phyloP scores from a whole-genome alignment of 2,888 invertebrate species.

The Ellobium chinense region DNA sequence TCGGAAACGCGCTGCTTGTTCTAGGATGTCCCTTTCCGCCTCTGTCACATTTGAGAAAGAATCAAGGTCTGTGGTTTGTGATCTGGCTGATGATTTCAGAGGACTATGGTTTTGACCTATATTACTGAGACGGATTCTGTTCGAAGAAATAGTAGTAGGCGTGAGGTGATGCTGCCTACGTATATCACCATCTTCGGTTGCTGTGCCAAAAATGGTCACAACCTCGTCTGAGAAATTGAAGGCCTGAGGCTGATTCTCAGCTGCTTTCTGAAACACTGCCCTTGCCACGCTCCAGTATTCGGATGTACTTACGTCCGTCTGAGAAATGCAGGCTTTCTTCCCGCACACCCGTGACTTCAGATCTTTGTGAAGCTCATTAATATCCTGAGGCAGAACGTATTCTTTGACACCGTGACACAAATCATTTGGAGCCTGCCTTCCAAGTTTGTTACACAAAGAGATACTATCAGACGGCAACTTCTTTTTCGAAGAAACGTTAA shows the following conservation, averaged over 20 bases:
- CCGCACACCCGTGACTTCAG: background rate
- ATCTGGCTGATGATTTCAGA: background rate
- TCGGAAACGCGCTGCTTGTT: background rate
- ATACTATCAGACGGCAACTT: background rate
- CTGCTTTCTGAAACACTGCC: conserved; percentile 10
- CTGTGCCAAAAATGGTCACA: background rate
- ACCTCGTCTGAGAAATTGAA: background rate
- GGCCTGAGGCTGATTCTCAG: background rate
- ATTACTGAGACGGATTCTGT: background rate
- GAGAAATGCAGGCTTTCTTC: background rate
- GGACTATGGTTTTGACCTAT: background rate
- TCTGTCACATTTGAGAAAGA: background rate
- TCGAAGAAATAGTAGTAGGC: background rate
- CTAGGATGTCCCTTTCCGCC: background rate
- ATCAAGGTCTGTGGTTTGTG: background rate
- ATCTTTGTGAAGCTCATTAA: background rate
- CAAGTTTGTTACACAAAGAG: background rate
- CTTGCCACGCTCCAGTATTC: conserved; percentile 4
- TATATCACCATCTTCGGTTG: background rate
- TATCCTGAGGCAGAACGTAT: conserved; percentile 9
- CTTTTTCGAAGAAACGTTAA: background rate
- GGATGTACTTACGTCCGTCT: background rate
- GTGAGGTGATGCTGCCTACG: background rate
- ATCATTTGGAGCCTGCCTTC: background rate
- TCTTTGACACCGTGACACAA: background rate